Evolutionary conservation across 2,888 invertebrate species (phyloP).

Genomic region (Macaria liturata): DNA sequence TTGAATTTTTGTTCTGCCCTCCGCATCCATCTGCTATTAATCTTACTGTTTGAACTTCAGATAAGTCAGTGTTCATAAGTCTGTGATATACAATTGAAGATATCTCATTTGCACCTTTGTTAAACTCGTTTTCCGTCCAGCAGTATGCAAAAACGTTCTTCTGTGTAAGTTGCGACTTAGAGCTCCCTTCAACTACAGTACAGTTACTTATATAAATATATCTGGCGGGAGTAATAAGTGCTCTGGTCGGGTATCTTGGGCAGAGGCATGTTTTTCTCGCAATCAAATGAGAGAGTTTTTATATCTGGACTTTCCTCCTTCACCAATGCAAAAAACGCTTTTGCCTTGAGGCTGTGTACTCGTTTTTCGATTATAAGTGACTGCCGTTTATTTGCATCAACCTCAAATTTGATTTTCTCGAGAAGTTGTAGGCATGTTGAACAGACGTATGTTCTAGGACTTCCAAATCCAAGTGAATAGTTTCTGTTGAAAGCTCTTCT

Average conservation of each 20-base stretch:
- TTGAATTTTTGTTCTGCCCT: constrained; percentile 22
- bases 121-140: background rate
- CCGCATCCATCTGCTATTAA: constrained; percentile 21
- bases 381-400: too few relatives aligned
- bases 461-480: constrained; percentile 13
- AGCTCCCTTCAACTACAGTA: constrained; percentile 19
- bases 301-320: constrained; percentile 7
- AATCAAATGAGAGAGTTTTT: constrained; percentile 24
- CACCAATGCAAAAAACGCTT: constrained; percentile 14
- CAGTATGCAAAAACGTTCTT: constrained; percentile 16
- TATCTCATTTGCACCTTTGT: constrained; percentile 17
- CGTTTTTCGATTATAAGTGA: constrained; percentile 2
- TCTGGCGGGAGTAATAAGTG: constrained; percentile 6
- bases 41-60: constrained; percentile 10
- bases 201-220: constrained; percentile 27
- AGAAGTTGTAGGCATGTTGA: too few relatives aligned
- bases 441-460: too few relatives aligned
- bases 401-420: too few relatives aligned
- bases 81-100: constrained; percentile 14
- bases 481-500: constrained; percentile 27
- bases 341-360: constrained; percentile 1
- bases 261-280: constrained; percentile 26
- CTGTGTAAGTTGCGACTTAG: constrained; percentile 10
- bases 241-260: constrained; percentile 22
- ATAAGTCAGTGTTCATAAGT: constrained; percentile 7